Conservation (phyloP, 2,113 vertebrate genomes). For the Sinocyclocheilus anophthalmus region DNA sequence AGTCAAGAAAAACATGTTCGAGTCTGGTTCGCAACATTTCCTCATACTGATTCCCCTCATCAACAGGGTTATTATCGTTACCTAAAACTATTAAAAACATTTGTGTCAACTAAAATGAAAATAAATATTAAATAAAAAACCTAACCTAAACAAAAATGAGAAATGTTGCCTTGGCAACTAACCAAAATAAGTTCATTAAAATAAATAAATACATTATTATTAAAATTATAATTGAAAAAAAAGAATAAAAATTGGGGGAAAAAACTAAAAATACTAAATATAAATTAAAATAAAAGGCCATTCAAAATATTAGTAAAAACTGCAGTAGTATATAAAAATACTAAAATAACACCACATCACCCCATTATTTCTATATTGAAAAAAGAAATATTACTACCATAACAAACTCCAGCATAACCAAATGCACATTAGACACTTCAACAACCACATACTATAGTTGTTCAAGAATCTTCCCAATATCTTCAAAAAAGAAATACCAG, state of each 20-base stretch:
- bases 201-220: not conserved
- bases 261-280: no score
- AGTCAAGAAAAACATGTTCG: not conserved
- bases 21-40: not conserved
- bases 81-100: not conserved
- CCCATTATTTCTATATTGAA: no score
- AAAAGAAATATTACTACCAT: no score
- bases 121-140: not conserved
- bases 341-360: not conserved
- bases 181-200: no score
- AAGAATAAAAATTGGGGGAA: no score
- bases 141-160: no score
- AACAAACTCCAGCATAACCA: not conserved
- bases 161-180: no score
- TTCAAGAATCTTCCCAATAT: not conserved
- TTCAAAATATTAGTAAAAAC: not conserved
- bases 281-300: not conserved
- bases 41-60: not conserved
- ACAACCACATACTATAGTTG: not conserved
- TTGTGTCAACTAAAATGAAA: not conserved
- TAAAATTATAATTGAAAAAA: no score
- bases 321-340: no score
- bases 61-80: not conserved
- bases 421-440: not conserved
- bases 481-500: not conserved